Conservation (phyloP, 2,888 invertebrate species). For the Cerastis rubricosa region DNA sequence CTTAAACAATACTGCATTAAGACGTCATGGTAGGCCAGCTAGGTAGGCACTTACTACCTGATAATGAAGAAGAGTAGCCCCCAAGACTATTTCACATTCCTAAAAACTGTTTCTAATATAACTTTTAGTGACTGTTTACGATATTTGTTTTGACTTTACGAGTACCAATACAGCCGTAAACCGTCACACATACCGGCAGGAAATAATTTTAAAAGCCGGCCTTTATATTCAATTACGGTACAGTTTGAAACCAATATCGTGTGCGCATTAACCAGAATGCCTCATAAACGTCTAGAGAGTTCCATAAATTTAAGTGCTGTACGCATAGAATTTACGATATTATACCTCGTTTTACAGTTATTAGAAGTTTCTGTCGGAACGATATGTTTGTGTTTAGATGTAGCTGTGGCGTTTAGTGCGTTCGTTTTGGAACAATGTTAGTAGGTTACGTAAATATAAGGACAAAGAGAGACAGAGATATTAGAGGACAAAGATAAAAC, state of each 20-base stretch:
- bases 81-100: background rate
- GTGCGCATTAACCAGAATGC: constrained; percentile 57
- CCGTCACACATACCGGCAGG: background rate
- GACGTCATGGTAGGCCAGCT: too few species aligned
- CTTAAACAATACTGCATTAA: too few species aligned
- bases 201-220: constrained; percentile 47
- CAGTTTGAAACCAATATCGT: constrained; percentile 64
- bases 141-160: constrained; percentile 42
- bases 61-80: background rate
- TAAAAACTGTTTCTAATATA: background rate
- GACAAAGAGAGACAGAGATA: too few species aligned
- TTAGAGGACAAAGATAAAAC: background rate
- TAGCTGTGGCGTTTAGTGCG: constrained; percentile 32
- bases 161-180: constrained; percentile 20
- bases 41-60: too few species aligned
- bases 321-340: constrained; percentile 67
- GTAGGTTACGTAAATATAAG: constrained; percentile 28
- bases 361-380: constrained; percentile 41
- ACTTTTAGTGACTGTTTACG: constrained; percentile 23
- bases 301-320: constrained; percentile 69
- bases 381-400: constrained; percentile 33
- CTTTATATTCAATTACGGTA: constrained; percentile 62
- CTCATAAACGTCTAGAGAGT: constrained; percentile 63
- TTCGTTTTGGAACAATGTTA: constrained; percentile 33
- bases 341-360: constrained; percentile 58